phyloP scores from a whole-genome alignment of 2,888 invertebrate genomes.

The Poecilus cupreus region DNA sequence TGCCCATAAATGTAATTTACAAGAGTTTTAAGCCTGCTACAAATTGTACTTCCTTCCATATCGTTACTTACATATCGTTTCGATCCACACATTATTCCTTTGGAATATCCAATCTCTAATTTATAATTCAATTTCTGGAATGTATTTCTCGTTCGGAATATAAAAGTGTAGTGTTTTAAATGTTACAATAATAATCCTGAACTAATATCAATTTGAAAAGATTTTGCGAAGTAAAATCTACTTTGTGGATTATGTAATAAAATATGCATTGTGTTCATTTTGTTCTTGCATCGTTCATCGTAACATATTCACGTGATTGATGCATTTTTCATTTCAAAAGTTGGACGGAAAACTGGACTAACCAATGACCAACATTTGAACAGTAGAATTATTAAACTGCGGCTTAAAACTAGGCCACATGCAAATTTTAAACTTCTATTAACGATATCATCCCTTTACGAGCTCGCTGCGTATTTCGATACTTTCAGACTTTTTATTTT shows the following conservation, averaged over 20 bases:
- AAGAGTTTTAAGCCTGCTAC: conserved; percentile 15
- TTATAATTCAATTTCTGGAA: not conserved
- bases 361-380: not conserved
- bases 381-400: not conserved
- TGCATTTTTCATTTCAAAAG: conserved; percentile 11
- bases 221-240: not conserved
- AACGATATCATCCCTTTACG: not conserved
- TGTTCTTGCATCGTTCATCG: not conserved
- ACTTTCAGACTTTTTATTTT: too few relatives aligned
- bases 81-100: not conserved
- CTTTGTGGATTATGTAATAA: not conserved
- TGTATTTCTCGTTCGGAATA: too few relatives aligned
- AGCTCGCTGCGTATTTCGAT: too few relatives aligned
- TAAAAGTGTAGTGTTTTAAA: too few relatives aligned
- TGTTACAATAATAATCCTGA: too few relatives aligned
- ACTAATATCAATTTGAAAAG: not conserved
- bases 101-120: not conserved
- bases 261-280: conserved; percentile 7
- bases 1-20: conserved; percentile 24
- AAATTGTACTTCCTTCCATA: conserved; percentile 1
- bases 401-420: conserved; percentile 18
- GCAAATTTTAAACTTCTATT: conserved; percentile 27
- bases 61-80: not conserved
- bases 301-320: conserved; percentile 10
- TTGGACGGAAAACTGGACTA: not conserved